phyloP scores from a whole-genome alignment of 1,140 invertebrate genomes.

The Drosophila rufa region DNA sequence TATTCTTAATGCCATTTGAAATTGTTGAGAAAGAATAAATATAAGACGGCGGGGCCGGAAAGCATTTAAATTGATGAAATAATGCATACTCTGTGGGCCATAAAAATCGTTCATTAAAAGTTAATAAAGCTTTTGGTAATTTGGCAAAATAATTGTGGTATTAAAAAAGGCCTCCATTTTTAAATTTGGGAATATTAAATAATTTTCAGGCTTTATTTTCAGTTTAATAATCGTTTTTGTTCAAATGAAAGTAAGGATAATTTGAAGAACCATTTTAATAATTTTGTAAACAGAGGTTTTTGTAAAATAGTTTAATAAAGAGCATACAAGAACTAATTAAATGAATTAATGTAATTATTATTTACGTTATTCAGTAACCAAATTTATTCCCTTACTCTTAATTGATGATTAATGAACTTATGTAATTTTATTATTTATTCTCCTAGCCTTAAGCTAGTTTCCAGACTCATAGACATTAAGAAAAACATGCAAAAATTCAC shows the following conservation, averaged over 20 bases:
- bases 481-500: not conserved
- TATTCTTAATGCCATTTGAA: conserved; percentile 77
- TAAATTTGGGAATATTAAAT: not conserved
- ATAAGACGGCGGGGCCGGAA: conserved; percentile 32
- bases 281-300: not conserved
- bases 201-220: not conserved
- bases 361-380: not conserved
- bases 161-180: not conserved
- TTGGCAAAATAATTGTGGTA: not conserved
- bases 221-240: too few relatives aligned
- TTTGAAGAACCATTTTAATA: too few relatives aligned
- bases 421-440: not conserved
- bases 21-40: conserved; percentile 54
- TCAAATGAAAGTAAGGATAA: not conserved
- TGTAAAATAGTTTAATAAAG: too few relatives aligned
- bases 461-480: not conserved
- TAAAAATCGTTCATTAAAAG: conserved; percentile 20
- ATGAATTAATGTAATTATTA: too few relatives aligned
- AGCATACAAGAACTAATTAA: not conserved
- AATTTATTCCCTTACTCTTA: not conserved
- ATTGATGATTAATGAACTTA: too few relatives aligned
- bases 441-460: not conserved
- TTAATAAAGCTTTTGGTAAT: conserved; percentile 9
- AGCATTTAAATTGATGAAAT: conserved; percentile 21
- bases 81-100: conserved; percentile 44